A percentile compares a stretch with the other conserved stretches of the same genome.
Evolutionary conservation across 2,113 vertebrate genomes (phyloP).

Genomic region (Platycercus adscitus): DNA sequence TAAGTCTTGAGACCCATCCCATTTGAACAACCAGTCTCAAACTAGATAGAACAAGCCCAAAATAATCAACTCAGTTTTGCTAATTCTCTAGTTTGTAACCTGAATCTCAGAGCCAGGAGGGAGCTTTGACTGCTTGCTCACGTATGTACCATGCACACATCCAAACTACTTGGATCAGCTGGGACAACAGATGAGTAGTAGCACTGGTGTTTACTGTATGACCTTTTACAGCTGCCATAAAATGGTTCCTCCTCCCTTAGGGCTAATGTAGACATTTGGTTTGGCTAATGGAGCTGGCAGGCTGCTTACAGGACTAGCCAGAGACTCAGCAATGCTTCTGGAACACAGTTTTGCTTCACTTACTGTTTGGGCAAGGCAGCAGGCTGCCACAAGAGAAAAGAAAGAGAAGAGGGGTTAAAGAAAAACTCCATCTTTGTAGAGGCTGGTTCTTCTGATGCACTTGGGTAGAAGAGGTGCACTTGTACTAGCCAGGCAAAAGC

Average conservation of each 20-base stretch:
- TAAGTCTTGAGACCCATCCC: neutral
- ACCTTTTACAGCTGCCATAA: conserved; percentile 46
- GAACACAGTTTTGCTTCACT: neutral
- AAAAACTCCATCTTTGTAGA: neutral
- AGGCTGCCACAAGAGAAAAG: neutral
- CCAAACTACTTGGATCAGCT: neutral
- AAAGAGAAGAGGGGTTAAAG: neutral
- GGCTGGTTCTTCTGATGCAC: neutral
- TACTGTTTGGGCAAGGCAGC: neutral
- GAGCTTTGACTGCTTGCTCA: neutral
- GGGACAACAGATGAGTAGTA: neutral
- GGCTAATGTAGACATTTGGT: neutral
- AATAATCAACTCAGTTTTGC: neutral
- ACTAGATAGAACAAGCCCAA: neutral
- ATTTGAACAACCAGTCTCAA: neutral
- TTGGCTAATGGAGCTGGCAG: conserved; percentile 15
- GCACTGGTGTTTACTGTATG: neutral
- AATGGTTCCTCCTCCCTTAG: neutral
- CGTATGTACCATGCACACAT: neutral
- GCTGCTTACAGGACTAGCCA: neutral
- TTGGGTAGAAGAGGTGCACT: neutral
- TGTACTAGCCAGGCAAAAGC: neutral
- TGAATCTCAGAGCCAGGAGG: neutral
- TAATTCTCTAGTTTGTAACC: neutral
- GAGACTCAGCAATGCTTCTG: neutral